These are phyloP conservation scores for Tetramorium alpestre DNA, from an alignment of 1,140 invertebrate species.

Conservation along the genomic window DNA sequence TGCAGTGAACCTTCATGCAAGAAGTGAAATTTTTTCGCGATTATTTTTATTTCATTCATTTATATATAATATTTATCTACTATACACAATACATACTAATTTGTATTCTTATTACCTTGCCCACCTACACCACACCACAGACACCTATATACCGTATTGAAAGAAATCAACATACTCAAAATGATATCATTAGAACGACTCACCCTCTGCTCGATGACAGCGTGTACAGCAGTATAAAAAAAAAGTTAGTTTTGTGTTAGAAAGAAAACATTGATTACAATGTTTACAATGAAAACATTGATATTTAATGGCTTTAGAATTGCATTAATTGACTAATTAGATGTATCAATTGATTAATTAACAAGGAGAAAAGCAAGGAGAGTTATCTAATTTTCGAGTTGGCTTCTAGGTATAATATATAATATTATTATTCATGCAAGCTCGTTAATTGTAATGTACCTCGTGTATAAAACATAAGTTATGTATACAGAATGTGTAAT, in stretches of 20 bases:
- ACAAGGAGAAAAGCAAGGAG: not conserved
- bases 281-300: not conserved
- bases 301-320: not conserved
- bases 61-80: not conserved
- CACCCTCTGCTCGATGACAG: slow-evolving; percentile 84
- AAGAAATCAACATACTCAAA: slow-evolving; percentile 16
- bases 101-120: not conserved
- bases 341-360: not conserved
- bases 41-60: not conserved
- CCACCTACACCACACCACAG: not conserved
- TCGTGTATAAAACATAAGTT: not conserved
- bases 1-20: not conserved
- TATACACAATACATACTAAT: not conserved
- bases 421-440: slow-evolving; percentile 13
- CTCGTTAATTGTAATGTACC: not conserved
- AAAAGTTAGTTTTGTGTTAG: slow-evolving; percentile 62
- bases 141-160: not conserved
- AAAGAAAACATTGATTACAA: not conserved
- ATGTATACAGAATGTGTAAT: not conserved
- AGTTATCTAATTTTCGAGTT: not conserved
- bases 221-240: slow-evolving; percentile 83
- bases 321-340: slow-evolving; percentile 11
- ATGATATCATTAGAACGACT: slow-evolving; percentile 71
- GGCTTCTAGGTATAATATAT: not conserved
- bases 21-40: not conserved